Evolutionary conservation across 2,113 vertebrate genomes (phyloP).

Genomic region (Microcebus tavaratra): DNA sequence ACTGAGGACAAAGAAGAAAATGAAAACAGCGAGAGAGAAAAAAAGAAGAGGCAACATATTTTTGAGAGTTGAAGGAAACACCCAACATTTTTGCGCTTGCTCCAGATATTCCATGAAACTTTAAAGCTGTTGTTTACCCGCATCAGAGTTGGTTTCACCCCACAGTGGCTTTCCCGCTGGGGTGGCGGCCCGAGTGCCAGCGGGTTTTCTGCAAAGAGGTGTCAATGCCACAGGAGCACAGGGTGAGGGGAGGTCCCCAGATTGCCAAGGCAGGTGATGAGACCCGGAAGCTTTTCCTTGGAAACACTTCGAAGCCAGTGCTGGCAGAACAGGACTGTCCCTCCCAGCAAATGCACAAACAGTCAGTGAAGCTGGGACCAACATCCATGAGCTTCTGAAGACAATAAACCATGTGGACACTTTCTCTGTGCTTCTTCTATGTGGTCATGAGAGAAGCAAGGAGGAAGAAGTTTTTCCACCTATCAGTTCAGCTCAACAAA

Average conservation of each 20-base stretch:
- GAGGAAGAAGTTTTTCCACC: background rate
- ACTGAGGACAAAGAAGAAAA: background rate
- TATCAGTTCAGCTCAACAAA: background rate
- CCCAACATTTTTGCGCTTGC: background rate
- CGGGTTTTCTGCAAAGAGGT: background rate
- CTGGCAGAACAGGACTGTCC: background rate
- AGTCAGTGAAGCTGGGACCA: background rate
- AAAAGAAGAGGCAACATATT: background rate
- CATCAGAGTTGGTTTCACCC: background rate
- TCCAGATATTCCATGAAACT: background rate
- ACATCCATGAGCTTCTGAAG: background rate
- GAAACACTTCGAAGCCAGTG: background rate
- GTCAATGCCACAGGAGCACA: fast-evolving
- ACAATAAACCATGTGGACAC: background rate
- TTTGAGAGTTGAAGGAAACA: background rate
- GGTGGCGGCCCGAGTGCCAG: background rate
- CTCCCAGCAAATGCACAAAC: background rate
- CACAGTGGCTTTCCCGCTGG: background rate
- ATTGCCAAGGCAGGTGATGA: background rate
- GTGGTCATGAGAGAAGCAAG: background rate
- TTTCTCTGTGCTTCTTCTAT: background rate
- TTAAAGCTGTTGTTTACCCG: background rate
- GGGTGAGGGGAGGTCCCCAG: background rate
- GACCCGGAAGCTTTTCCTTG: background rate
- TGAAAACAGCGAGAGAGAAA: background rate